phyloP scores from a whole-genome alignment of 2,113 vertebrate species.

The Cinclus mexicanus region DNA sequence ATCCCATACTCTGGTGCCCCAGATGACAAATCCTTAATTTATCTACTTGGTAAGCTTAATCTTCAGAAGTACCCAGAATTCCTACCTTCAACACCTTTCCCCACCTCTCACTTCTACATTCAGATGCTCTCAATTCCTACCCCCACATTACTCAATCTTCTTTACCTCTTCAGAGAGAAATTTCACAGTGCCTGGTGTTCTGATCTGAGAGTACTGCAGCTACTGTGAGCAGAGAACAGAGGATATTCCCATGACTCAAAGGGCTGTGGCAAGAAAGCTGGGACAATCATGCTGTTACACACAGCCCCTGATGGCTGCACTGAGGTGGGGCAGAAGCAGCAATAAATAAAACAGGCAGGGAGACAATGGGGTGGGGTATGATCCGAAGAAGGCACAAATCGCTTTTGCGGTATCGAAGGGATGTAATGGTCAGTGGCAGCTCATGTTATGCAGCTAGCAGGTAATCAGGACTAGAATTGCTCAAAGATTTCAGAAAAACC shows the following conservation, averaged over 20 bases:
- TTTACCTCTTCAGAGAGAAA: not conserved
- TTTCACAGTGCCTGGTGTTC: not conserved
- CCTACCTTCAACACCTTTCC: not conserved
- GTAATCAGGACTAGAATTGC: constrained; percentile 17
- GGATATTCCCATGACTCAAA: not conserved
- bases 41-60: not conserved
- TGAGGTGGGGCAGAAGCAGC: constrained; percentile 33
- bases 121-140: not conserved
- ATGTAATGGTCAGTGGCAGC: constrained; percentile 28
- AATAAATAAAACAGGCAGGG: constrained; percentile 53
- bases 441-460: constrained; percentile 36
- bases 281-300: not conserved
- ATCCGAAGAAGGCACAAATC: constrained; percentile 13
- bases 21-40: constrained; percentile 7
- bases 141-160: not conserved
- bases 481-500: constrained; percentile 32
- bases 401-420: not conserved
- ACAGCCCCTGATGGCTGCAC: constrained; percentile 15
- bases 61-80: not conserved
- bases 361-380: constrained; percentile 21
- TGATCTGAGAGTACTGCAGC: constrained; percentile 61
- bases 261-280: constrained; percentile 26
- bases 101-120: not conserved
- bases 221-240: constrained; percentile 65
- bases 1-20: not conserved